Conservation (phyloP, 37 sponge, comb jelly and placozoan genomes). For the Oopsacas minuta region DNA sequence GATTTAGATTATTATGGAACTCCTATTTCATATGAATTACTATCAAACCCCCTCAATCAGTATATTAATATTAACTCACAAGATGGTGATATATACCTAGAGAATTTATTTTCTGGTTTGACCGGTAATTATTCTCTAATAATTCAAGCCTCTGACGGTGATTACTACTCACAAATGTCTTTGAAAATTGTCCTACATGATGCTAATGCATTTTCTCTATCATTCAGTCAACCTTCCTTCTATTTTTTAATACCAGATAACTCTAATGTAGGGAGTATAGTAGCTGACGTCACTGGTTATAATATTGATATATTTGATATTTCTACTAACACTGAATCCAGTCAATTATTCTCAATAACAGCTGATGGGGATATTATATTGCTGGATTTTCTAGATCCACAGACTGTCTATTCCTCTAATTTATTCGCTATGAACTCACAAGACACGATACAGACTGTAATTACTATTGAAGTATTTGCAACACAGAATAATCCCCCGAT, state of each 20-base stretch:
- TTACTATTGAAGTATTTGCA: not conserved
- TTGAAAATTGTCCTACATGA: not conserved
- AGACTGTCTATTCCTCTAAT: not conserved
- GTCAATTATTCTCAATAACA: not conserved
- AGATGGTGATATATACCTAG: not conserved
- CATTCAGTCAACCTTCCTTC: constrained; percentile 3
- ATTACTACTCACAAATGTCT: not conserved
- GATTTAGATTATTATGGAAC: not conserved
- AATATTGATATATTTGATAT: not conserved
- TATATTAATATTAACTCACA: not conserved
- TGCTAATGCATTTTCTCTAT: not conserved
- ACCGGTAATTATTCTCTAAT: not conserved
- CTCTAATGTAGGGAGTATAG: not conserved
- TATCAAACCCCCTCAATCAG: not conserved
- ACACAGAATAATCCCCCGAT: not conserved
- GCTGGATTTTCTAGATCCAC: not conserved
- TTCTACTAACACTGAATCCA: not conserved
- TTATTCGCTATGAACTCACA: not conserved
- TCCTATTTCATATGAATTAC: not conserved
- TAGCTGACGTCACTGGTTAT: not conserved
- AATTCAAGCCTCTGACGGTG: not conserved
- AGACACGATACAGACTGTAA: not conserved
- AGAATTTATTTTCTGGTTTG: not conserved
- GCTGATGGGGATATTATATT: not conserved
- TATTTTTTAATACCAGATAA: not conserved